phyloP scores from a whole-genome alignment of 2,113 vertebrate genomes.

The Xenopus laevis region DNA sequence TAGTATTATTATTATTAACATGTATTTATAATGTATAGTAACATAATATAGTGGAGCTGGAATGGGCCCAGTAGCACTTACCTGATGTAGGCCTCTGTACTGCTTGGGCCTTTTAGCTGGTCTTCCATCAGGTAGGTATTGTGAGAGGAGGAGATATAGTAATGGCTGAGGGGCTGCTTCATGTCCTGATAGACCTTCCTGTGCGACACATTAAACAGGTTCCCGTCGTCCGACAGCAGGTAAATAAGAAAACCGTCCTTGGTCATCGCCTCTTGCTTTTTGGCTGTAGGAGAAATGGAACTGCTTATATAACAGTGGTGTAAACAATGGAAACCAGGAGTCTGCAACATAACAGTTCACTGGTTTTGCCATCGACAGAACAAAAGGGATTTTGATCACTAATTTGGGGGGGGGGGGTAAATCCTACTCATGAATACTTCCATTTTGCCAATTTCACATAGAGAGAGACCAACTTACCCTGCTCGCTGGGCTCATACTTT shows the following conservation, averaged over 20 bases:
- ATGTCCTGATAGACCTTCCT: conserved; percentile 86
- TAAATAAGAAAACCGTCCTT: conserved; percentile 94
- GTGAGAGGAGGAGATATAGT: conserved; percentile 92
- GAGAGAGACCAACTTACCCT: conserved; percentile 62
- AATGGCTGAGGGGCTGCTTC: conserved; percentile 87
- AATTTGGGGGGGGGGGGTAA: no score
- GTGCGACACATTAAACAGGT: conserved; percentile 75
- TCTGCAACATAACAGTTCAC: no score
- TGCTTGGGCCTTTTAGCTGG: conserved; percentile 91
- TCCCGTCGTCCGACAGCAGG: conserved; percentile 74
- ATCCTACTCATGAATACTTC: no score
- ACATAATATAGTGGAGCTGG: background rate
- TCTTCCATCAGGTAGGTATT: conserved; percentile 95
- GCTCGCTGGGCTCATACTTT: conserved; percentile 76
- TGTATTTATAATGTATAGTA: no score
- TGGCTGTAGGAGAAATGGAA: conserved; percentile 63
- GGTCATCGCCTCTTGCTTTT: conserved; percentile 72
- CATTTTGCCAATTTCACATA: background rate
- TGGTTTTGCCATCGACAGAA: no score
- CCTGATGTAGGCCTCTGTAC: conserved; percentile 94
- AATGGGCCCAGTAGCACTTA: conserved; percentile 43
- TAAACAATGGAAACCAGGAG: no score
- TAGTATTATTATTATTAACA: no score
- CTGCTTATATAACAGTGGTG: no score
- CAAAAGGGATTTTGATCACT: no score